Evolutionary conservation across 2,888 invertebrate species (phyloP), one percentile per base, ranked within the genome.

Genomic region (Crocallis elinguaria): DNA sequence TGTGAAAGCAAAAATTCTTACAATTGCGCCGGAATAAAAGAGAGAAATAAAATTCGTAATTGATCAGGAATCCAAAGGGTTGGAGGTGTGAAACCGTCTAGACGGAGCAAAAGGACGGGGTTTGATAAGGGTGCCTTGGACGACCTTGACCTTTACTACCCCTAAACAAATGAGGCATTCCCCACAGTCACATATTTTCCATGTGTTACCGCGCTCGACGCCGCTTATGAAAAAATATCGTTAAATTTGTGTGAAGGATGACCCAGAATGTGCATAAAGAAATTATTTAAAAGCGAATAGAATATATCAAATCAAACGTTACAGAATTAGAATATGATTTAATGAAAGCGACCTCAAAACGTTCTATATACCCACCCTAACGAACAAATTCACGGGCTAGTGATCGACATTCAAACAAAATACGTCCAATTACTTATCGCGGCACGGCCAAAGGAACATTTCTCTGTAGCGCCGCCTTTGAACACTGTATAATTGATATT

Each of bases 21-120:
- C 27, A 29, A 32, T 14, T 8, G 5, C 41, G 23, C 27, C 19
- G 11, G n/a, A 12, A 2, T 5, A 42, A 37, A 42, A 12, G 16
- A 23, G 9, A 5, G 36, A 30, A 76, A 77, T 71, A 78, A 74
- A 77, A 82, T 69, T 77, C 75, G 73, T 81, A 82, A 87, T 82
- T 80, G 81, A 77, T 78, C 77, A 80, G 84, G 78, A 79, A 77
- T 81, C 81, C 67, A 77, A 82, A 86, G 83, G 87, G 87, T 86
- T 84, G 78, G 73, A 88, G 87, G 88, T 88, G 88, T 81, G 85
- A 84, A 82, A 70, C 76, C 83, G 90, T 90, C 90, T 90, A 90
- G 90, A 90, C 90, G 86, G 82, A 79, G 87, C 85, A 79, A 84
- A 81, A 84, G 83, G 84, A 84, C 84, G 83, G 82, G 77, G 78